A percentile compares a stretch with the other conserved stretches of the same genome.
Conservation (phyloP, 2,888 invertebrate species). For the Arenicola marina region DNA sequence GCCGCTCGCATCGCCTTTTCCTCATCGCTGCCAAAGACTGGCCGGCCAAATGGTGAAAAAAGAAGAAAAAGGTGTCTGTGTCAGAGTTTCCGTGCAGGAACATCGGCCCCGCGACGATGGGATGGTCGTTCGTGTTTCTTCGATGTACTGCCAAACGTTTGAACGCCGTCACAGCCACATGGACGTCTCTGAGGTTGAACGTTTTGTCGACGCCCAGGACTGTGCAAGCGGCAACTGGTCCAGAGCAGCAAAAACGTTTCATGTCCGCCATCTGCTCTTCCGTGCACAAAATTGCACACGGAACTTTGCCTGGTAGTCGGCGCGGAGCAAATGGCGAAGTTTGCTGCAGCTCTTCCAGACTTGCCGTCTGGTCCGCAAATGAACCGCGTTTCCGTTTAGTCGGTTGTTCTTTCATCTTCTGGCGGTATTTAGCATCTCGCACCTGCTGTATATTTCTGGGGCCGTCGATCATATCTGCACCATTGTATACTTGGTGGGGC, state of each 20-base stretch:
- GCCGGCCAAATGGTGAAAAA: background rate
- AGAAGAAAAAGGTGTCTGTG: background rate
- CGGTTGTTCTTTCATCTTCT: background rate
- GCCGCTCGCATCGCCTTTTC: no score
- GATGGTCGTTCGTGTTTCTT: background rate
- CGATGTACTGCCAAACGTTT: background rate
- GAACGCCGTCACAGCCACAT: background rate
- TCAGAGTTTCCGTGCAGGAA: background rate
- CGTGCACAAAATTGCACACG: no score
- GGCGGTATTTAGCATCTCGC: background rate
- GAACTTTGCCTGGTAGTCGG: no score
- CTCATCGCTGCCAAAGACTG: background rate
- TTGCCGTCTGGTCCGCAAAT: background rate
- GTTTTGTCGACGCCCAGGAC: no score
- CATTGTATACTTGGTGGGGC: no score
- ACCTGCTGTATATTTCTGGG: background rate
- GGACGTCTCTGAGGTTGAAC: background rate
- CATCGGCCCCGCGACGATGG: background rate
- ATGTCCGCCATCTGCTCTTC: background rate
- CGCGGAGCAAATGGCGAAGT: background rate
- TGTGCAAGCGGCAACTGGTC: no score
- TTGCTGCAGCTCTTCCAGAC: no score
- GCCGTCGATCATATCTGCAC: background rate
- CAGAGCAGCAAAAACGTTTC: no score
- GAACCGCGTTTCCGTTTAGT: background rate